A percentile compares a stretch with the other conserved stretches of the same genome.
These are phyloP conservation scores for Onychorhynchus coronatus DNA, from an alignment of 2,113 vertebrate genomes.

Conservation along the genomic window DNA sequence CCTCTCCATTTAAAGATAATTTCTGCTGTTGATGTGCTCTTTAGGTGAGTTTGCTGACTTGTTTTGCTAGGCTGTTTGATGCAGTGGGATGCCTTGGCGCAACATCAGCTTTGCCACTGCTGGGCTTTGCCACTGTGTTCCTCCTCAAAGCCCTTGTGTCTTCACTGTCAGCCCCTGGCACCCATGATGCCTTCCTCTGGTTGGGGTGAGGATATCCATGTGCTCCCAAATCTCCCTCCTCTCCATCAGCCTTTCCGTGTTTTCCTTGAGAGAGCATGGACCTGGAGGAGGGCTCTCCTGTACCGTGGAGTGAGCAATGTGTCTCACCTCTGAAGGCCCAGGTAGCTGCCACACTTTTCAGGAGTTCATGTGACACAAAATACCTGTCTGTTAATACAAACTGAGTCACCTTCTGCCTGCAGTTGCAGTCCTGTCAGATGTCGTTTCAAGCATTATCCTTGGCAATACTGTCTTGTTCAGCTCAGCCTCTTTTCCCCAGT, in stretches of 20 bases:
- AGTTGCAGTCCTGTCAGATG: neutral
- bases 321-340: neutral
- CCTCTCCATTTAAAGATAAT: neutral
- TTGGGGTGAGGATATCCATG: fast-evolving
- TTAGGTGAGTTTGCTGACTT: neutral
- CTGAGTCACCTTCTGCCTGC: neutral
- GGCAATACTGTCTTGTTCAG: neutral
- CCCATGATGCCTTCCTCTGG: neutral
- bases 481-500: neutral
- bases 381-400: neutral
- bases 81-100: neutral
- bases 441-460: fast-evolving
- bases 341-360: neutral
- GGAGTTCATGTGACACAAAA: neutral
- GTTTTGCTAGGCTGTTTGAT: fast-evolving
- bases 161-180: neutral
- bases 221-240: neutral
- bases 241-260: neutral
- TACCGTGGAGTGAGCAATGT: neutral
- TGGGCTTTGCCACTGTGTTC: neutral
- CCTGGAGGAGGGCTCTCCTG: neutral
- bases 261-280: fast-evolving
- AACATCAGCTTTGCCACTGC: neutral
- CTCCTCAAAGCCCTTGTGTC: neutral
- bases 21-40: neutral